Evolutionary conservation across 2,888 invertebrate genomes (phyloP).

Genomic region (Ophioninae sp.): DNA sequence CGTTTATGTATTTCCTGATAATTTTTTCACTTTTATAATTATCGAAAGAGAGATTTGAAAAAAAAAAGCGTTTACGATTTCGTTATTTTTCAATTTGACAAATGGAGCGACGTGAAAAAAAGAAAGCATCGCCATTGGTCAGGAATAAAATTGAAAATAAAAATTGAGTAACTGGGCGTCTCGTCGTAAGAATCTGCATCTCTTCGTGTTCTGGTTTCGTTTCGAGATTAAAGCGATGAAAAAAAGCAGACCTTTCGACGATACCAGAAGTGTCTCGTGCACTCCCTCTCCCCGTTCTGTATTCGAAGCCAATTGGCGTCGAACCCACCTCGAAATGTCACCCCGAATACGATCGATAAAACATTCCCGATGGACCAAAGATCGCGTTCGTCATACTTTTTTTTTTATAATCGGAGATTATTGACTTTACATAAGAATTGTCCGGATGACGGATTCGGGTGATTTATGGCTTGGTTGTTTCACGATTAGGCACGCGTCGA

Average conservation of each 20-base stretch:
- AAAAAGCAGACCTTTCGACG: background rate
- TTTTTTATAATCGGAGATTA: background rate
- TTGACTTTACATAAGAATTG: conserved; percentile 1
- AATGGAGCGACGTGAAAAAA: no score
- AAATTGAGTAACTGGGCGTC: background rate
- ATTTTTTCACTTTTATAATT: no score
- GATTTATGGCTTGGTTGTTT: conserved; percentile 19
- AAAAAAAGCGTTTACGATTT: no score
- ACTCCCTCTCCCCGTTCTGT: background rate
- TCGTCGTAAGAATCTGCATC: background rate
- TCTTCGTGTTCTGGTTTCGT: background rate
- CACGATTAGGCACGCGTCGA: background rate
- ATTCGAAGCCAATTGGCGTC: background rate
- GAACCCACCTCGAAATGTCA: background rate
- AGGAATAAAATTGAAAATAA: background rate
- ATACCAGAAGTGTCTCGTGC: background rate
- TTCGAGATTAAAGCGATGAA: background rate
- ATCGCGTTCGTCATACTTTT: background rate
- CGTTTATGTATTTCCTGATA: no score
- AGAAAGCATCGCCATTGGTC: background rate
- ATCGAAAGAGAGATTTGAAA: no score
- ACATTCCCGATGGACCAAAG: background rate
- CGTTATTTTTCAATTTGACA: no score
- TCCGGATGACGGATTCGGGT: conserved; percentile 1
- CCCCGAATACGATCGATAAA: background rate